Base-by-base conservation (phyloP, 64 coral and sea anemone species). In the Montipora foliosa region DNA sequence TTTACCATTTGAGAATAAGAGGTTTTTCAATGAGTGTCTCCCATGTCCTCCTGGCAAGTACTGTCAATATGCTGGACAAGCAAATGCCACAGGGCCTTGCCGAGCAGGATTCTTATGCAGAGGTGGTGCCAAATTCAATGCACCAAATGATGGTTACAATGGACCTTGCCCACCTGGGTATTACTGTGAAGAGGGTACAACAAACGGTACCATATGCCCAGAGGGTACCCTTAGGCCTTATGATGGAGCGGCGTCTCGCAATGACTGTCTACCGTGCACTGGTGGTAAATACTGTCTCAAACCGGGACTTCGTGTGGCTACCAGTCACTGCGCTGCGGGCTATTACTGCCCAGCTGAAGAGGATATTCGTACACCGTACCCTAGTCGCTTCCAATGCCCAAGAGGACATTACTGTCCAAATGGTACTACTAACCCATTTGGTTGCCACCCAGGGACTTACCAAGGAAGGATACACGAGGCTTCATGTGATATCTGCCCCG, bases 311-410 rank as follows among this genome's bases (percentile, higher is more conserved):
- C 51, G 45, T 49, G 44, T 67, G 10, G 88, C 95, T 1, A 94
- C 88, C 3, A 89, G 83, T 49, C 48, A 92, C 25, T 99, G 98
- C 64, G 48, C 53, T 6, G 82, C 88, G 49, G 98, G 98, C 1
- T 99, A 90, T 79, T 99, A 90, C 88, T 99, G 98, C 61, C 98
- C 95, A 11, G 91, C 95, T 55, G 84, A 95, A 75, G 98, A 83
- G 50, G 90, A 91, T 13, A 99, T 87, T 87, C 81, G 87, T 14
- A 87, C 84, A 46, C 88, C 97, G 45, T 81, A 82, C 66, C 97
- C 97, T 44, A 80, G 81, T 12, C 68, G 16, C 49, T 96, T 92
- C 73, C 67, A 58, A 47, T 99, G 98, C 29, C 98, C 98, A 16
- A 78, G 11, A 59, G 98, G 98, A 0, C 93, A 96, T 85, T 99